phyloP scores from a whole-genome alignment of 1,140 invertebrate genomes.

The Ruditapes philippinarum region DNA sequence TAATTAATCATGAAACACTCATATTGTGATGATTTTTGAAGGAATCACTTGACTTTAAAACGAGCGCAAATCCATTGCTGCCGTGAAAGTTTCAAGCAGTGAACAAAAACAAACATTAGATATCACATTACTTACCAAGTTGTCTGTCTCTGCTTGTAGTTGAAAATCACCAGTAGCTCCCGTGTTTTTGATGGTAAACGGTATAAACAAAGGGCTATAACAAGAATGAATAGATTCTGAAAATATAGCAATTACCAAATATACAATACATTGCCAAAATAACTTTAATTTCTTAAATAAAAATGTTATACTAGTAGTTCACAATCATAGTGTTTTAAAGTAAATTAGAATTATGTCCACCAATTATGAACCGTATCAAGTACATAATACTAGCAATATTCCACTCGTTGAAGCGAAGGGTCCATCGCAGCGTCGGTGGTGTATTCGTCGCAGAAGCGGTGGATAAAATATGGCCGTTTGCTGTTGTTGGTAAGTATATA shows the following conservation, averaged over 20 bases:
- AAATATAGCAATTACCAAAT: not conserved
- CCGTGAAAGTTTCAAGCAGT: too few relatives aligned
- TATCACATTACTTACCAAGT: not conserved
- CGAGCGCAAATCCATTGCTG: too few relatives aligned
- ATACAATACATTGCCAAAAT: not conserved
- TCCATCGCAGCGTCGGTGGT: too few relatives aligned
- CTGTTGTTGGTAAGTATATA: not conserved
- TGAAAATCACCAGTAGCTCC: not conserved
- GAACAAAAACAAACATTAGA: not conserved
- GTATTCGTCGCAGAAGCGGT: too few relatives aligned
- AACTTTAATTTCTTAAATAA: not conserved
- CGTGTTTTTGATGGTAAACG: constrained; percentile 8
- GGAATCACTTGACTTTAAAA: too few relatives aligned
- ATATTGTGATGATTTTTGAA: too few relatives aligned
- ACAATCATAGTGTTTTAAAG: not conserved
- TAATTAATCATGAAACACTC: too few relatives aligned
- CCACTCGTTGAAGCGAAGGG: too few relatives aligned
- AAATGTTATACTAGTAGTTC: not conserved
- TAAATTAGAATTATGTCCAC: not conserved
- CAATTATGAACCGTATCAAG: too few relatives aligned
- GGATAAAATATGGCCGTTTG: too few relatives aligned
- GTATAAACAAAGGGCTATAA: not conserved
- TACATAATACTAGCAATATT: not conserved
- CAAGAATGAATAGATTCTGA: not conserved
- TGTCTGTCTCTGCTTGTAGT: not conserved